Conservation (phyloP, 2,888 invertebrate species). For the Eutolmus rufibarbis region DNA sequence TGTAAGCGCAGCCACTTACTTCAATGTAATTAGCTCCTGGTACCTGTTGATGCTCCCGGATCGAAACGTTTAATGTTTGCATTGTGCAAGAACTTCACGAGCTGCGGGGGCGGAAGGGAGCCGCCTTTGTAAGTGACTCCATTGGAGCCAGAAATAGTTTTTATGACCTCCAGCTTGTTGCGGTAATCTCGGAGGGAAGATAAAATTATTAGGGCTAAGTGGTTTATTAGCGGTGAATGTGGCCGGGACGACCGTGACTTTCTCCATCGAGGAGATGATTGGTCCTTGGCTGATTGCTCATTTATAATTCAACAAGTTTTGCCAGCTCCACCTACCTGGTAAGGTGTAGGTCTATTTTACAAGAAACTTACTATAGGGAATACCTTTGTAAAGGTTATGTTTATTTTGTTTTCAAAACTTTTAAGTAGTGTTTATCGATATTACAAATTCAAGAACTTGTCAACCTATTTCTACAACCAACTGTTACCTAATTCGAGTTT, state of each 20-base stretch:
- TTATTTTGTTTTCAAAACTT: not conserved
- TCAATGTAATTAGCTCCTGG: constrained; percentile 29
- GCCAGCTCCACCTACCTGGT: not conserved
- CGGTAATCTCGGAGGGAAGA: constrained; percentile 4
- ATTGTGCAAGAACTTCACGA: not conserved
- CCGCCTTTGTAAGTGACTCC: not conserved
- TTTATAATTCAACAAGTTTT: not conserved
- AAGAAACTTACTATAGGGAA: not conserved
- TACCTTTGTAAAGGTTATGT: not conserved
- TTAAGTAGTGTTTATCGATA: not conserved
- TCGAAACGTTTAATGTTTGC: constrained; percentile 18
- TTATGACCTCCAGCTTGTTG: not conserved
- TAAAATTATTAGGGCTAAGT: constrained; percentile 20
- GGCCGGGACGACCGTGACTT: not conserved
- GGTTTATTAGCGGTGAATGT: constrained; percentile 4
- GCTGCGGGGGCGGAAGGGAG: not conserved
- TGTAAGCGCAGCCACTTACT: constrained; percentile 1
- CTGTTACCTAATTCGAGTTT: too few species aligned
- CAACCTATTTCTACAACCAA: too few species aligned
- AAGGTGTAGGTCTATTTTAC: not conserved
- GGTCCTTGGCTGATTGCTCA: not conserved
- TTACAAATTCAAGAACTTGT: not conserved
- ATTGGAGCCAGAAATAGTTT: constrained; percentile 8
- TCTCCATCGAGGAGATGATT: not conserved
- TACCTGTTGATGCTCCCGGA: constrained; percentile 40